Base-by-base conservation (phyloP, 2,113 vertebrate genomes). In the Etheostoma cragini region DNA sequence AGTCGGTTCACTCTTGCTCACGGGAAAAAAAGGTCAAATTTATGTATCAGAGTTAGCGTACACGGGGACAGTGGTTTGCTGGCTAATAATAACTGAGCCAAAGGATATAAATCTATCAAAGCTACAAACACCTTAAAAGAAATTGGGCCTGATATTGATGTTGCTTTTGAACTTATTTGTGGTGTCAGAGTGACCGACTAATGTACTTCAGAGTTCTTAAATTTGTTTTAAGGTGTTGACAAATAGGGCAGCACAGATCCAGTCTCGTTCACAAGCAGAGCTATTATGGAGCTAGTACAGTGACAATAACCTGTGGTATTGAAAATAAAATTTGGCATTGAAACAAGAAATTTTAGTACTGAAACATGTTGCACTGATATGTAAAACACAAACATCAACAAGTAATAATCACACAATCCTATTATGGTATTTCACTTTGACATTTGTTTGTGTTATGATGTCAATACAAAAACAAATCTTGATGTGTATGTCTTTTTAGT, bases 21-120 rank as follows among this genome's bases (percentile, higher is more conserved):
- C 46, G 47, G 47, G 61, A 42, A 62, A 68, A 73, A 79, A 87
- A 72, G 57, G 57, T 86, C 63, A 63, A 63, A 67, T 42, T 71
- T 26, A 19, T 80, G 53, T 78, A 61, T 74, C 64, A 78, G 65
- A 72, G 56, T n/a, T 46, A 61, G 54, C 47, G 63, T 2, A 38
- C 38, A 38, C 38, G 3, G 53, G 78, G 38, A 70, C 74, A 68
- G 58, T 33, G 74, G 61, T 58, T 54, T 21, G 56, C 38, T 47
- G 21, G 60, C 33, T 76, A 38, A 42, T 77, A 74, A 57, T 1
- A 4, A 71, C 12, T 46, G 52, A 46, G 45, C 66, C 56, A 42
- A 12, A 38, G 68, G 4, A 33, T 78, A 62, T 66, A 68, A 67
- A 78, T 52, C 38, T 82, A 26, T 83, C 67, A 62, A n/a, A 30